Base-by-base conservation (phyloP, 2,888 invertebrate species). In the Sinohyriopsis cumingii region DNA sequence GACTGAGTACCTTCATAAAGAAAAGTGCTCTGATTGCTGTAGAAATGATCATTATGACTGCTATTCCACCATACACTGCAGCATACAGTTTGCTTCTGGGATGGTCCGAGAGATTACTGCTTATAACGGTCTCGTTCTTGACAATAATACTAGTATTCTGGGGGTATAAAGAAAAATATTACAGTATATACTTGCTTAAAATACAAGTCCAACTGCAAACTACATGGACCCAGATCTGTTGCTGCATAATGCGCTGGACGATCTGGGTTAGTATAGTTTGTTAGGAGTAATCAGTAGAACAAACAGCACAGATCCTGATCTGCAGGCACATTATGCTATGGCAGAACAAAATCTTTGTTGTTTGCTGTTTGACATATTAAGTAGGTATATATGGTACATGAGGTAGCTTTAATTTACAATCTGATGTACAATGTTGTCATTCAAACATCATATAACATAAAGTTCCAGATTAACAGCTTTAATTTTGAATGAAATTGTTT, bases 21-120 rank as follows among this genome's bases (percentile, higher is more conserved):
- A 91, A 85, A 60, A 92, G 88, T 9, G 93, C 92, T 68, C 93
- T 91, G 62, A 93, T 67, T 6, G 92, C 79, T 65, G 92, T 92
- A 3, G 92, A 90, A 4, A 91, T 63, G 25, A 93, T 84, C 70
- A 93, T 91, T 59, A 91, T 87, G 1, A 90, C 87, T 5, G 93
- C 90, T 25, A 91, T 91, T 12, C 89, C 78, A 1, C 91, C 91
- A 81, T 93, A 93, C 67, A 93, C 87, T 5, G 88, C 81, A 70
- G 92, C 90, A 82, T 93, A 93, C 76, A 90, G 91, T 5, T 81
- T 72, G 59, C 92, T 89, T 72, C 92, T 83, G 1, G 93, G 92
- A 84, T 93, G 91, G 69, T 92, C 91, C 19, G 89, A 89, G 57
- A 92, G 89, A 65, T 87, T 90, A 1, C 79, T 74, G 61, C 90